Conservation (phyloP, 2,797 vertebrate species). For the Macropodus opercularis region DNA sequence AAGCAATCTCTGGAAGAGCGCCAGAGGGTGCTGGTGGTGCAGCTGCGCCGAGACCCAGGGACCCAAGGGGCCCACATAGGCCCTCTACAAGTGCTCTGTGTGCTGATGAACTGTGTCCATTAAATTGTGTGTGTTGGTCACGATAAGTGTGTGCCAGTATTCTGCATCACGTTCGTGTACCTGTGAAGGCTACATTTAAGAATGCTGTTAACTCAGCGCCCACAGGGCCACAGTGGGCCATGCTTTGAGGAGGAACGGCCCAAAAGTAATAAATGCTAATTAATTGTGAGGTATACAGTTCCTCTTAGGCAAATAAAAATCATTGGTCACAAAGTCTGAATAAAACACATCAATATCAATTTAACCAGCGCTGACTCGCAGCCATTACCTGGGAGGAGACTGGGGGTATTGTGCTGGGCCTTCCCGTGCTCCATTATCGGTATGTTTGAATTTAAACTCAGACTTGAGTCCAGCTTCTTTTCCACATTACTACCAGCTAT, state of each 20-base stretch:
- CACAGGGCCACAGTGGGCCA: conserved; percentile 26
- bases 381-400: background rate
- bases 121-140: conserved; percentile 14
- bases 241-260: conserved; percentile 37
- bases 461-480: conserved; percentile 6
- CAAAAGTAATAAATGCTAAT: conserved; percentile 69
- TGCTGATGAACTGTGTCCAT: conserved; percentile 18
- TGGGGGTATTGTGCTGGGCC: conserved; percentile 6
- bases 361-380: conserved; percentile 16
- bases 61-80: conserved; percentile 31
- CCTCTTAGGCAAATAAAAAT: conserved; percentile 64
- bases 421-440: background rate
- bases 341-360: conserved; percentile 54
- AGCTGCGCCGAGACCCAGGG: conserved; percentile 38
- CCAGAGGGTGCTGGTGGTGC: conserved; percentile 63
- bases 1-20: conserved; percentile 33
- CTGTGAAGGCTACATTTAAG: conserved; percentile 30
- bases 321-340: conserved; percentile 58
- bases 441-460: conserved; percentile 29
- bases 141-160: conserved; percentile 3
- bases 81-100: conserved; percentile 30
- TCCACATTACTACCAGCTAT: conserved; percentile 10
- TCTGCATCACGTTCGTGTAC: conserved; percentile 27
- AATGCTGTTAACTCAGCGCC: conserved; percentile 37
- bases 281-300: conserved; percentile 58